phyloP scores from a whole-genome alignment of 2,888 invertebrate genomes.

The Plagodis pulveraria region DNA sequence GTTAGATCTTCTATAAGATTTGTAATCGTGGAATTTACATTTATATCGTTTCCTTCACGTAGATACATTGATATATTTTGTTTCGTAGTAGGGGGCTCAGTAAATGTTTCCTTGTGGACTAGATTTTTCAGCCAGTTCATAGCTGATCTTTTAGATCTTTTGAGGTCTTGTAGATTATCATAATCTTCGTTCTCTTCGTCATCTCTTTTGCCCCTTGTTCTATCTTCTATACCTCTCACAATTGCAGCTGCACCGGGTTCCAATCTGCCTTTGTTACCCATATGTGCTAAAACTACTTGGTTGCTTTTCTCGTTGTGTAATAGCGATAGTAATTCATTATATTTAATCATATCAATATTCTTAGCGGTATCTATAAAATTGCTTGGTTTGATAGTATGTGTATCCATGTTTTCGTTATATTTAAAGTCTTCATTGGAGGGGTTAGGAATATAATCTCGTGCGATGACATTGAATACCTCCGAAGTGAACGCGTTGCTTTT shows the following conservation, averaged over 20 bases:
- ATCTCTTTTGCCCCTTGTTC: background rate
- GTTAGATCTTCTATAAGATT: conserved; percentile 9
- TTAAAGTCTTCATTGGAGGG: background rate
- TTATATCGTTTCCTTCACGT: background rate
- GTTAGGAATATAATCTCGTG: background rate
- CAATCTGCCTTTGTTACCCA: background rate
- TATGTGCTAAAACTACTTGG: conserved; percentile 5
- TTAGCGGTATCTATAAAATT: background rate
- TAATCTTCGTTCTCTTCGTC: background rate
- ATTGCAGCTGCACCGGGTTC: background rate
- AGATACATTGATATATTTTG: background rate
- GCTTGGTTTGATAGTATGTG: background rate
- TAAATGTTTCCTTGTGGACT: background rate
- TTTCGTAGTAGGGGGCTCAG: background rate
- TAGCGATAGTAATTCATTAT: conserved; percentile 6
- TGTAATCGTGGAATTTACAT: background rate
- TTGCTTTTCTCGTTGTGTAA: conserved; percentile 16
- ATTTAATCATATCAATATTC: background rate
- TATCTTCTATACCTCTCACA: background rate
- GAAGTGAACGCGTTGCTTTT: background rate
- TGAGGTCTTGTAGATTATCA: background rate
- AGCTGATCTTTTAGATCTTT: conserved; percentile 5
- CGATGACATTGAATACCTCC: background rate
- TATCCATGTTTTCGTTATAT: background rate
- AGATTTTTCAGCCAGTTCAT: conserved; percentile 5